Evolutionary conservation across 2,797 vertebrate species (phyloP).

Genomic region (Anguilla pacifica): DNA sequence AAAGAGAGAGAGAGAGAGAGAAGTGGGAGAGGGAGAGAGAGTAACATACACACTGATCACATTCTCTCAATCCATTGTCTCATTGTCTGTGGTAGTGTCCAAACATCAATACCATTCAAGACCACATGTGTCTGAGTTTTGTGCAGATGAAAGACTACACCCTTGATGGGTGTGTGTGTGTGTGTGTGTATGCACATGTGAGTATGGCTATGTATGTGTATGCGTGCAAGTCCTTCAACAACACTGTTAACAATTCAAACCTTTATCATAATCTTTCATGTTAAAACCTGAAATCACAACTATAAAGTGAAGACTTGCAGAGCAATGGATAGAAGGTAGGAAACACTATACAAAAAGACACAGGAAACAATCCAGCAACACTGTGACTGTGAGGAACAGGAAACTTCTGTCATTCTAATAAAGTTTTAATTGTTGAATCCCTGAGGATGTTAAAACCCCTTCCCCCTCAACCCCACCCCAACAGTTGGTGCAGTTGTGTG

Average conservation of each 20-base stretch:
- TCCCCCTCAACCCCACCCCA: neutral
- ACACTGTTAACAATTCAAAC: too few relatives aligned
- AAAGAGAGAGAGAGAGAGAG: constrained; percentile 19
- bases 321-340: too few relatives aligned
- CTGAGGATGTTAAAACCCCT: neutral
- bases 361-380: too few relatives aligned
- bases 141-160: neutral
- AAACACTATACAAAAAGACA: too few relatives aligned
- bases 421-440: neutral
- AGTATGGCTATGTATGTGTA: too few relatives aligned
- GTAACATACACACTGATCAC: neutral
- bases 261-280: too few relatives aligned
- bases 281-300: too few relatives aligned
- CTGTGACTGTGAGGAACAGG: too few relatives aligned
- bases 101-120: neutral
- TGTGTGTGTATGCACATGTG: neutral
- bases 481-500: neutral
- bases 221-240: too few relatives aligned
- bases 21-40: constrained; percentile 6
- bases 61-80: neutral
- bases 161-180: neutral
- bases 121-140: neutral
- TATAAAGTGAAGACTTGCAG: too few relatives aligned
- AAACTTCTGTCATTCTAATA: neutral
- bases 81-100: neutral